Percentiles rank a stretch among this genome's conserved stretches.
phyloP scores from a whole-genome alignment of 2,888 invertebrate species.

The Brachyopa scutellaris region DNA sequence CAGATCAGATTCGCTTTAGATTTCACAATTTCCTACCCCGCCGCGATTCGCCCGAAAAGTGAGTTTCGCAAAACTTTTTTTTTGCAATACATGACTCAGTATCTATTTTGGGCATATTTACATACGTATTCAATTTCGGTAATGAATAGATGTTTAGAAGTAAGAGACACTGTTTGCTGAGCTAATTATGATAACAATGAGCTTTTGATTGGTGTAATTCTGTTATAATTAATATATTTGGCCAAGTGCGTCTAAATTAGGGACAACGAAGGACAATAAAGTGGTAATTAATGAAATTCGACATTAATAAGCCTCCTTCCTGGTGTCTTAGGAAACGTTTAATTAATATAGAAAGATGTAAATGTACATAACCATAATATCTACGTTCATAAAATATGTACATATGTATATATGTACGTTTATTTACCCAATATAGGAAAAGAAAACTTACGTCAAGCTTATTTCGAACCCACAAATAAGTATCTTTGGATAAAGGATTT shows the following conservation, averaged over 20 bases:
- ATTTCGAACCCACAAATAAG: no score
- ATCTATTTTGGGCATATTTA: not conserved
- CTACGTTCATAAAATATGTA: no score
- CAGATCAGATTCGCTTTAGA: no score
- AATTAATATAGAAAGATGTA: no score
- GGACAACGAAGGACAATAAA: constrained; percentile 1
- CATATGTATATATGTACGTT: no score
- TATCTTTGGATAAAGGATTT: no score
- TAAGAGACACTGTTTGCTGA: not conserved
- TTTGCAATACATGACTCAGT: not conserved
- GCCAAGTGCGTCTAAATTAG: not conserved
- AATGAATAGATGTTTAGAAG: not conserved
- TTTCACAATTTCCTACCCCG: not conserved
- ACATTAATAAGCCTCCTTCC: not conserved
- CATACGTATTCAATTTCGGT: not conserved
- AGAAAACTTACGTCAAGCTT: no score
- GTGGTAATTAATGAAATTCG: not conserved
- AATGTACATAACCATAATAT: no score
- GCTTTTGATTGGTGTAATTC: constrained; percentile 18
- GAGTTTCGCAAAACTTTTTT: not conserved
- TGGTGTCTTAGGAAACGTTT: no score
- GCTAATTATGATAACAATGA: constrained; percentile 19
- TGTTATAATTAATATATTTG: not conserved
- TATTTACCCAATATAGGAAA: no score
- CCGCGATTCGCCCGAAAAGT: no score